Evolutionary conservation across 37 sponge, comb jelly and placozoan species (phyloP), one percentile per base, ranked within the genome.

Genomic region (Axinella damicornis): DNA sequence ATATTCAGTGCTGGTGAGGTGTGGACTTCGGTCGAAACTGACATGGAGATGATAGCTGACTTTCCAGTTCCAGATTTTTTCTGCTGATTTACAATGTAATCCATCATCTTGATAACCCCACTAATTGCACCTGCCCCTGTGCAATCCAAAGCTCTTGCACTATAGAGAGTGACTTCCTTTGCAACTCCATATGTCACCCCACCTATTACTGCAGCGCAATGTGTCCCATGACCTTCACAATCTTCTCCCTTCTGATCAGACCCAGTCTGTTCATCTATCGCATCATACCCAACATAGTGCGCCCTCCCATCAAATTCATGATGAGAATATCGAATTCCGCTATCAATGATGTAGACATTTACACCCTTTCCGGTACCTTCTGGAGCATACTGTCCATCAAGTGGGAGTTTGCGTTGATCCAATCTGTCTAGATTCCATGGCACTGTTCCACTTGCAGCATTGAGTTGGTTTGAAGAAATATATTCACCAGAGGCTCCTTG

Each of bases 151-250:
- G 79, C 94, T 22, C 94, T 53, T 33, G 86, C 53, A 53, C 81
- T 90, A 63, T 90, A 90, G 31, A 94, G 69, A 12, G 35, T 73
- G 22, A 69, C 87, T 32, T 87, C 66, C 57, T 90, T 94, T 13
- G 94, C 90, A 22, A 94, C 90, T 21, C 94, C 94, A 54, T 84
- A 87, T 28, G 68, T 86, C 38, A 79, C 86, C 0, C 94, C 94
- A 53, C 87, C 94, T 24, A 81, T 84, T 24, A 77, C 87, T 0
- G 80, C 90, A 22, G 94, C 94, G 74, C 87, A 83, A 57, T 94
- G 94, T 0, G 94, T 87, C 11, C 94, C 94, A 53, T 94, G 94
- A 2, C 94, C 91, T 56, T 90, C 78, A 74, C 95, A 94, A 58
- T 94, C 95, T 0, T 16, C 41, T 28, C 95, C 92, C 37, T 77